Conservation (phyloP, 2,888 invertebrate genomes). For the Drosophila seclusa region DNA sequence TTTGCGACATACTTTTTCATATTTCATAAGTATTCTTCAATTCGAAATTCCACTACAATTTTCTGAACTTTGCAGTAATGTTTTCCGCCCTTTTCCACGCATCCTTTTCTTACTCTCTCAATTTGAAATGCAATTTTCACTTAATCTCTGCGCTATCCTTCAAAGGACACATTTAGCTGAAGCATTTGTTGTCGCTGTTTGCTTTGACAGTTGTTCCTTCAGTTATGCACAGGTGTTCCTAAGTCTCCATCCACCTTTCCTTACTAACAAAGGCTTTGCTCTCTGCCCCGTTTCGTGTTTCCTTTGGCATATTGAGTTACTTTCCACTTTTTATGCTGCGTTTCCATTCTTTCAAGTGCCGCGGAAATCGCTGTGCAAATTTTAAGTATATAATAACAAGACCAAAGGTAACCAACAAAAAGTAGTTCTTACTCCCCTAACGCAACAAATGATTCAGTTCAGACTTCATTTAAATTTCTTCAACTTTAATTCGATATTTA, state of each 20-base stretch:
- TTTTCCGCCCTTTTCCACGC: neutral
- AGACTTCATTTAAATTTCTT: neutral
- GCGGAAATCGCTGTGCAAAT: slow-evolving; percentile 57
- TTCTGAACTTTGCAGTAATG: neutral
- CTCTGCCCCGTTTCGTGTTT: slow-evolving; percentile 57
- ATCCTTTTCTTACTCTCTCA: neutral
- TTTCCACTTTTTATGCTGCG: neutral
- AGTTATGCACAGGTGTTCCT: slow-evolving; percentile 70
- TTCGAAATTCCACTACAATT: neutral
- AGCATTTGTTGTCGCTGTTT: slow-evolving; percentile 41
- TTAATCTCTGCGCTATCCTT: slow-evolving; percentile 35
- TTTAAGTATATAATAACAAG: too few species aligned
- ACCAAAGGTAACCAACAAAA: neutral
- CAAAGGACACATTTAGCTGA: slow-evolving; percentile 45
- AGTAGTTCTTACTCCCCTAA: neutral
- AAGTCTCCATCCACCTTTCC: neutral
- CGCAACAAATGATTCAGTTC: slow-evolving; percentile 12
- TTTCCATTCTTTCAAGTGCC: slow-evolving; percentile 10
- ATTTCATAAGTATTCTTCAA: neutral
- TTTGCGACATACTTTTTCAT: neutral
- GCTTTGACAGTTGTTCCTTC: slow-evolving; percentile 76
- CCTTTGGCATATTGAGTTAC: slow-evolving; percentile 66
- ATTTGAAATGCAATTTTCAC: slow-evolving; percentile 60
- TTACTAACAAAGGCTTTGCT: slow-evolving; percentile 41
- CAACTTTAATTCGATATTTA: neutral